phyloP scores from a whole-genome alignment of 2,113 vertebrate genomes.

The Nycticorax nycticorax region DNA sequence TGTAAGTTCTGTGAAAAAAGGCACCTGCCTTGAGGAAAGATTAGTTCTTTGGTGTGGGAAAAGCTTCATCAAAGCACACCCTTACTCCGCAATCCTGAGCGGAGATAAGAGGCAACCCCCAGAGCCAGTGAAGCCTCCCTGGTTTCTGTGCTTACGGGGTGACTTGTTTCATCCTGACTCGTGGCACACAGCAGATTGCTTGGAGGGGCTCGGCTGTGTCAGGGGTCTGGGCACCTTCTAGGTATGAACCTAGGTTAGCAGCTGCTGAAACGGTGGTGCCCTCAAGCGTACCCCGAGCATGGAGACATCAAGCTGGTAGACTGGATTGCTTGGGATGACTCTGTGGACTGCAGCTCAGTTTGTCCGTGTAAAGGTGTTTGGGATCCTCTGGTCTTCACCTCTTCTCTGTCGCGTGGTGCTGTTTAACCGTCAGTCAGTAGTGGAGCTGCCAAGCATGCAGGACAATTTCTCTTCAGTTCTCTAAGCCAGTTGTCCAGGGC shows the following conservation, averaged over 20 bases:
- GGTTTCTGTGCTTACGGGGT: not conserved
- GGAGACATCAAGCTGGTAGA: not conserved
- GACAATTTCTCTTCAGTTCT: not conserved
- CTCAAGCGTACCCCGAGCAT: not conserved
- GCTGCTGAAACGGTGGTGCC: not conserved
- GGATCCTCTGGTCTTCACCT: not conserved
- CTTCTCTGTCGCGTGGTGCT: accelerated
- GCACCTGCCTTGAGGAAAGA: not conserved
- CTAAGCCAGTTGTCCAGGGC: not conserved
- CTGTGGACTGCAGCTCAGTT: not conserved
- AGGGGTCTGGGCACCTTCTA: not conserved
- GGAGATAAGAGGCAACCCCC: not conserved
- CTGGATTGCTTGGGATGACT: not conserved
- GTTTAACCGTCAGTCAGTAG: not conserved
- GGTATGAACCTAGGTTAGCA: not conserved
- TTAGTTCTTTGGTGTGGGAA: not conserved
- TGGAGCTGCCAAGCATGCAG: not conserved
- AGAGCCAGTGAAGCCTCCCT: not conserved
- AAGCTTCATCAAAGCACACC: not conserved
- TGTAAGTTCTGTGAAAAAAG: not conserved
- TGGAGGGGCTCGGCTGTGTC: not conserved
- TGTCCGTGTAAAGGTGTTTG: not conserved
- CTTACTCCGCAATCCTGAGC: not conserved
- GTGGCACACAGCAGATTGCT: not conserved
- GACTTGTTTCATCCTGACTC: not conserved